Percentiles rank a stretch among this genome's conserved stretches.
phyloP scores from a whole-genome alignment of 2,797 vertebrate genomes.

The Epinephelus malabaricus region DNA sequence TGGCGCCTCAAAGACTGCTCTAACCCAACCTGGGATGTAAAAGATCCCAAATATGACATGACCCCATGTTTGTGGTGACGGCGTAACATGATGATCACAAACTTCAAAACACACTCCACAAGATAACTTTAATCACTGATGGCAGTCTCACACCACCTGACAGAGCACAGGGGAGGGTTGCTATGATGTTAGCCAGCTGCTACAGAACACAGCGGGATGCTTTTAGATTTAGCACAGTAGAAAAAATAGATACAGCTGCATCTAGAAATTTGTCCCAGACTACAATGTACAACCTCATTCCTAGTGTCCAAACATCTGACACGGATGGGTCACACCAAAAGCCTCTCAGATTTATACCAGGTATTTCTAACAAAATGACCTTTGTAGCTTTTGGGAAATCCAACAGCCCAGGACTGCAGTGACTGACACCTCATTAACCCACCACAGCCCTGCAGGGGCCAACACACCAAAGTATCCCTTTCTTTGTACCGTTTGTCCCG shows the following conservation, averaged over 20 bases:
- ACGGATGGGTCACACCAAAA: not conserved
- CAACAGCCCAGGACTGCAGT: not conserved
- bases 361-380: constrained; percentile 23
- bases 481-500: constrained; percentile 46
- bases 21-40: constrained; percentile 54
- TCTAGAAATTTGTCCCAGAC: constrained; percentile 2
- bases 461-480: constrained; percentile 52
- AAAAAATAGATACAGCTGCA: not conserved
- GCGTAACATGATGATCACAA: constrained; percentile 73
- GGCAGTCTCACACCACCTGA: constrained; percentile 27
- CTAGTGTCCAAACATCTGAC: not conserved
- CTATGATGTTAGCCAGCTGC: not conserved
- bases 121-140: constrained; percentile 47
- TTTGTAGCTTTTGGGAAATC: constrained; percentile 29
- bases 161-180: not conserved
- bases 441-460: constrained; percentile 11
- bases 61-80: constrained; percentile 68
- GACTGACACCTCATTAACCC: constrained; percentile 62
- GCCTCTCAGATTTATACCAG: not conserved
- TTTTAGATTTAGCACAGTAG: constrained; percentile 5
- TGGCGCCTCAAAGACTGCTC: constrained; percentile 64
- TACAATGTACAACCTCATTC: not conserved
- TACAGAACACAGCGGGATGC: constrained; percentile 1
- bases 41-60: constrained; percentile 65
- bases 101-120: constrained; percentile 57